phyloP scores from a whole-genome alignment of 2,888 invertebrate species.

The Chymomyza procnemis region DNA sequence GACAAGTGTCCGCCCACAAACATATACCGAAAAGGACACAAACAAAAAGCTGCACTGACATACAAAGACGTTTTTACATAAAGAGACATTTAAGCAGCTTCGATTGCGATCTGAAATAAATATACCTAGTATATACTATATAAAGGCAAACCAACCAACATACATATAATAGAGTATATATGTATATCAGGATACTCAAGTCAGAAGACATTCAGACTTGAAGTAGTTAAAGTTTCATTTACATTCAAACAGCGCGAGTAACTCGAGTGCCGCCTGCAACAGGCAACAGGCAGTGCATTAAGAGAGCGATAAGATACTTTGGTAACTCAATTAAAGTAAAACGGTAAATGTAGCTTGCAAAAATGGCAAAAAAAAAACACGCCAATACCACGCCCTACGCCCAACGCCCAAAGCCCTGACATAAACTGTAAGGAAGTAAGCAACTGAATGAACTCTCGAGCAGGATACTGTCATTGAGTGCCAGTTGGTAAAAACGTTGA shows the following conservation, averaged over 20 bases:
- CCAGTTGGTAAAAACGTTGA: not conserved
- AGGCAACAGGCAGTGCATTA: conserved; percentile 57
- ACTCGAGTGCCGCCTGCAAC: conserved; percentile 1
- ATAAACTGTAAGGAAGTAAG: not conserved
- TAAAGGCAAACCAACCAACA: no score
- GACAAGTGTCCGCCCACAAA: not conserved
- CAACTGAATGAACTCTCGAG: not conserved
- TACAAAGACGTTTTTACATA: not conserved
- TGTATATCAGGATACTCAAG: no score
- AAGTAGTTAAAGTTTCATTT: not conserved
- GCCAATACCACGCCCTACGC: not conserved
- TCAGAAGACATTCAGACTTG: not conserved
- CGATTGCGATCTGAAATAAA: not conserved
- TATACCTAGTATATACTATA: not conserved
- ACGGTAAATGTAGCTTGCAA: not conserved
- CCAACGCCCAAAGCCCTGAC: not conserved
- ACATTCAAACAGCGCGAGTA: not conserved
- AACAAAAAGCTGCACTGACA: conserved; percentile 5
- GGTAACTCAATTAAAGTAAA: conserved; percentile 58
- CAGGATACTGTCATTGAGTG: not conserved
- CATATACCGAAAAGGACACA: not conserved
- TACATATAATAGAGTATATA: no score
- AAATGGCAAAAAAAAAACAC: not conserved
- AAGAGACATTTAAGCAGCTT: not conserved
- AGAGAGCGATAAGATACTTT: conserved; percentile 60